phyloP scores from a whole-genome alignment of 2,113 vertebrate genomes.

The Turdus rufiventris region DNA sequence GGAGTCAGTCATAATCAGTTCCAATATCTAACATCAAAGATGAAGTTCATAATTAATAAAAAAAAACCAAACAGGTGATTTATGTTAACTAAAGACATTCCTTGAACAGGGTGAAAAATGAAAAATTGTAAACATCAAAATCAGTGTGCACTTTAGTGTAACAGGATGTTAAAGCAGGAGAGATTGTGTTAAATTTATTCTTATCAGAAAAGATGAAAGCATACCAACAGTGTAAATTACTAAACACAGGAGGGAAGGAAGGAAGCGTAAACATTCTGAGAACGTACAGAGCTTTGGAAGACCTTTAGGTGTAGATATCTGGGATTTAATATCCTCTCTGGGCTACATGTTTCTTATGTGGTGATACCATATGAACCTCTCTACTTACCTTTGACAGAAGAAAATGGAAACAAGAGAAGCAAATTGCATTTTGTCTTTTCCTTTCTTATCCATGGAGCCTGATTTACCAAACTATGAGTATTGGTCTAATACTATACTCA shows the following conservation, averaged over 20 bases:
- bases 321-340: not conserved
- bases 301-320: not conserved
- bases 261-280: not conserved
- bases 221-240: not conserved
- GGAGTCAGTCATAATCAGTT: not conserved
- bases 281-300: not conserved
- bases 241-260: not conserved
- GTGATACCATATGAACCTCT: not conserved
- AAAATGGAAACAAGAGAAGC: not conserved
- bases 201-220: not conserved
- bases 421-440: not conserved
- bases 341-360: not conserved
- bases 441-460: not conserved
- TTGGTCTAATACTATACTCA: too few species aligned
- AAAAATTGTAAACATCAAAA: not conserved
- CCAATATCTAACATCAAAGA: not conserved
- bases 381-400: not conserved
- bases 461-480: too few species aligned
- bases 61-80: not conserved
- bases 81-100: not conserved
- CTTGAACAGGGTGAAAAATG: not conserved
- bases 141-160: not conserved
- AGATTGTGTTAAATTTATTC: not conserved
- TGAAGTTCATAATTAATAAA: not conserved
- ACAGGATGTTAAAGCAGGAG: not conserved